Conservation (phyloP, 2,113 vertebrate species). For the Callipepla californica region DNA sequence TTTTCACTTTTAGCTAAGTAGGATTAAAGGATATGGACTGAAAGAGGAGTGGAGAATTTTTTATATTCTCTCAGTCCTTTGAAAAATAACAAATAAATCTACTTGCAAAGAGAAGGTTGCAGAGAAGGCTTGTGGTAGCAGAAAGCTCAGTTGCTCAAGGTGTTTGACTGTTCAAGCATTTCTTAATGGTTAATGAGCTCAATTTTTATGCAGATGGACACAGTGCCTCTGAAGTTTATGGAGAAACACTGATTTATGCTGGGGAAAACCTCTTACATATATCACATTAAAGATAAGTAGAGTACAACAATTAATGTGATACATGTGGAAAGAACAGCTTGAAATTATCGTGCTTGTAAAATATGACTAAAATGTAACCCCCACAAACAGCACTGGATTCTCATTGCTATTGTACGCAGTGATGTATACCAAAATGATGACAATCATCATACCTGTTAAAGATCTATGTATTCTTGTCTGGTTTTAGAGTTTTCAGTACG, state of each 20-base stretch:
- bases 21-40: background rate
- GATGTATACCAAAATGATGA: background rate
- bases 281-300: background rate
- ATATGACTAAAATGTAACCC: background rate
- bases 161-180: background rate
- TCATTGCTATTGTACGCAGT: background rate
- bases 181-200: background rate
- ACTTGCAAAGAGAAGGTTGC: background rate
- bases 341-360: conserved; percentile 12
- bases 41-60: background rate
- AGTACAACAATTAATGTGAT: conserved; percentile 3
- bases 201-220: background rate
- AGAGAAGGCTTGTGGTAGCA: background rate
- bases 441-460: background rate
- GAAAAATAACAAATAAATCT: background rate
- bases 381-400: background rate
- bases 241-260: conserved; percentile 12
- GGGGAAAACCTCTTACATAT: background rate
- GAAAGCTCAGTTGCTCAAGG: background rate
- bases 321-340: conserved; percentile 7
- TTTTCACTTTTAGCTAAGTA: background rate
- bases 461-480: background rate
- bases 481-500: background rate
- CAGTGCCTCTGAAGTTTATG: background rate
- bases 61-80: background rate